Percentiles rank a stretch among this genome's conserved stretches.
These are phyloP conservation scores for Manacus vitellinus DNA, from an alignment of 2,113 vertebrate species.

Conservation along the genomic window DNA sequence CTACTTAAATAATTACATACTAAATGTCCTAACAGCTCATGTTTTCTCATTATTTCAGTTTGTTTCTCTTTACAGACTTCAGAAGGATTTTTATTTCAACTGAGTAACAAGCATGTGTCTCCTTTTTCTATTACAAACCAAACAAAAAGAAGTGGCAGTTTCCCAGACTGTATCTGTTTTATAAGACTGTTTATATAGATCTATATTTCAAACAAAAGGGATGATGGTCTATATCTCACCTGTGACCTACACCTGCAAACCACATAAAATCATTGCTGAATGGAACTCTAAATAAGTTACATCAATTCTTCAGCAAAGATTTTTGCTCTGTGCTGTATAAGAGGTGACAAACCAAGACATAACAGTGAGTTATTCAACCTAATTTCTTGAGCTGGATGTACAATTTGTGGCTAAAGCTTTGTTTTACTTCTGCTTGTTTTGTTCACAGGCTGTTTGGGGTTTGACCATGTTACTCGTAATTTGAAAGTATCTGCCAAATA, in stretches of 20 bases:
- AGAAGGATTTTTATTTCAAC: background rate
- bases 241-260: background rate
- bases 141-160: background rate
- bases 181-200: background rate
- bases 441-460: background rate
- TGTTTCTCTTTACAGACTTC: background rate
- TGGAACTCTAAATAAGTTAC: background rate
- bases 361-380: background rate
- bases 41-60: background rate
- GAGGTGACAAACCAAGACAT: background rate
- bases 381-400: background rate
- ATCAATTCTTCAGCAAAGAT: background rate
- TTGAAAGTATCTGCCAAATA: background rate
- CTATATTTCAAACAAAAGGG: background rate
- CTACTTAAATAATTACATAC: background rate
- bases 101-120: background rate
- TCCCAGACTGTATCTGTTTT: background rate
- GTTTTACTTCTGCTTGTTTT: background rate
- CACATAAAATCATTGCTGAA: background rate
- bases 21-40: background rate
- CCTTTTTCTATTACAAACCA: background rate
- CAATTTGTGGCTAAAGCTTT: background rate
- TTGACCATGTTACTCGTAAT: background rate
- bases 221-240: conserved; percentile 13
- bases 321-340: background rate